Percentiles rank a stretch among this genome's conserved stretches.
Conservation (phyloP, 1,140 invertebrate genomes). For the Zaprionus vittiger region DNA sequence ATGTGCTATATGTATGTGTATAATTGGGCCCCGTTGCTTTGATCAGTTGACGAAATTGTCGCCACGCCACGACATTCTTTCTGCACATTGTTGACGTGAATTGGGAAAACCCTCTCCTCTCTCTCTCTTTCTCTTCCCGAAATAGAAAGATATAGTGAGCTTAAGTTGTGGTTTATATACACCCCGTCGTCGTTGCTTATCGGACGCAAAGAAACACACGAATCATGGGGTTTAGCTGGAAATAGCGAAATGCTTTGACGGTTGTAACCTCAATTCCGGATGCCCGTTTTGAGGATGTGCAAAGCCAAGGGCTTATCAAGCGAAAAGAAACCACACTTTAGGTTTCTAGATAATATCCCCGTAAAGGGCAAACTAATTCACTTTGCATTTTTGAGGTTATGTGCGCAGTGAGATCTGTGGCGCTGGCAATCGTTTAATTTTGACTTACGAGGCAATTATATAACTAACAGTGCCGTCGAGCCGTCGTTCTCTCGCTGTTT, state of each 20-base stretch:
- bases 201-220: constrained; percentile 8
- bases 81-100: background rate
- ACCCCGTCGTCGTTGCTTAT: constrained; percentile 22
- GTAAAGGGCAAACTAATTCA: background rate
- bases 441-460: constrained; percentile 10
- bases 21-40: background rate
- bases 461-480: background rate
- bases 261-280: background rate
- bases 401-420: background rate
- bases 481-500: constrained; percentile 2
- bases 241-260: constrained; percentile 4
- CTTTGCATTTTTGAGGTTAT: background rate
- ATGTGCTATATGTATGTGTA: background rate
- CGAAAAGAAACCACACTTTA: background rate
- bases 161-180: constrained; percentile 34
- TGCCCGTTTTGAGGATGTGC: background rate
- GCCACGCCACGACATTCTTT: constrained; percentile 2
- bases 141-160: constrained; percentile 23
- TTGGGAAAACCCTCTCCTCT: background rate
- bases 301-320: background rate
- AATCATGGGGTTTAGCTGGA: constrained; percentile 26
- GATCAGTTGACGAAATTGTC: constrained; percentile 35
- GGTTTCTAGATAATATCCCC: too few species aligned
- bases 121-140: background rate
- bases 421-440: background rate